Evolutionary conservation across 2,797 vertebrate genomes (phyloP).

Genomic region (Sphaeramia orbicularis): DNA sequence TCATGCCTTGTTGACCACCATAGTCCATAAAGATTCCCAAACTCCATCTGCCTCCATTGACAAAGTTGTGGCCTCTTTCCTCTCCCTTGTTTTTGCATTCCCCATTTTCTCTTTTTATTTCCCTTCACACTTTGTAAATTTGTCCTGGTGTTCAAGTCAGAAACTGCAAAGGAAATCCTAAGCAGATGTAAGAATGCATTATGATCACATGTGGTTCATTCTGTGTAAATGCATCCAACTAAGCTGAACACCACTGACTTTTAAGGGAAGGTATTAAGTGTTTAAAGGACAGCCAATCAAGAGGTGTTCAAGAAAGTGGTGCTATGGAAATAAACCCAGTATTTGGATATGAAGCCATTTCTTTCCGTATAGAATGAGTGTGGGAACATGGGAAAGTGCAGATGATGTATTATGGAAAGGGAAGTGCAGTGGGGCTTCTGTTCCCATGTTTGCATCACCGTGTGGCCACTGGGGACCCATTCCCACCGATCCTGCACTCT

Average conservation of each 20-base stretch:
- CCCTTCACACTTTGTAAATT: constrained; percentile 10
- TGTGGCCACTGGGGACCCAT: constrained; percentile 57
- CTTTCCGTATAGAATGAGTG: constrained; percentile 44
- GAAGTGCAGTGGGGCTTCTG: constrained; percentile 50
- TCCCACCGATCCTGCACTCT: constrained; percentile 62
- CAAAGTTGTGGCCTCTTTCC: constrained; percentile 25
- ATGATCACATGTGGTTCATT: no score
- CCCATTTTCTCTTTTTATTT: constrained; percentile 32
- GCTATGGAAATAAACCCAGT: constrained; percentile 39
- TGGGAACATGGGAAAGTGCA: constrained; percentile 59
- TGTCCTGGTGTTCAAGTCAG: constrained; percentile 30
- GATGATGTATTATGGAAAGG: constrained; percentile 47
- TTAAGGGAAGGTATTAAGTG: constrained; percentile 18
- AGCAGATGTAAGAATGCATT: constrained; percentile 2
- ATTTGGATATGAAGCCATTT: no score
- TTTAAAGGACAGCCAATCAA: constrained; percentile 39
- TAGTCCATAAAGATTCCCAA: constrained; percentile 17
- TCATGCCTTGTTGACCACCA: constrained; percentile 1
- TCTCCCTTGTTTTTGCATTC: constrained; percentile 41
- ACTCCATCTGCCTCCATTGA: constrained; percentile 25
- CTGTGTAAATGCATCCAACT: no score
- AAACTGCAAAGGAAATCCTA: constrained; percentile 12
- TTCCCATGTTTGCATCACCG: constrained; percentile 57
- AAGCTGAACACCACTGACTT: no score
- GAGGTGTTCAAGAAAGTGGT: constrained; percentile 39